Conservation (phyloP, 2,888 invertebrate genomes). For the Cryptocheilus praepositus region DNA sequence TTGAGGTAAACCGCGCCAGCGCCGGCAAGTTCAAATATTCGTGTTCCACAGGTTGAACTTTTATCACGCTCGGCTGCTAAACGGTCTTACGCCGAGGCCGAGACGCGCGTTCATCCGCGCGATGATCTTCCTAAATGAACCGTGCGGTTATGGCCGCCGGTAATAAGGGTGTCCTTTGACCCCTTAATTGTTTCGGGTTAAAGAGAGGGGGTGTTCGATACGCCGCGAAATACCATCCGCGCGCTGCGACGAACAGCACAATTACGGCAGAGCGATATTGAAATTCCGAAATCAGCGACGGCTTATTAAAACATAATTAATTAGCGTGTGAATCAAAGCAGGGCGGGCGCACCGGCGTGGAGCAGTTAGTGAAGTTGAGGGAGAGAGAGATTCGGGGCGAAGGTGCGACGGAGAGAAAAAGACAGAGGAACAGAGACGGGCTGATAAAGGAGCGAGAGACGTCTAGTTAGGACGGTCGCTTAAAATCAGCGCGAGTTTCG, state of each 20-base stretch:
- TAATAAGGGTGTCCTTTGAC: constrained; percentile 3
- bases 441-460: constrained; percentile 20
- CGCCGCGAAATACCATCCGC: too few relatives aligned
- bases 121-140: too few relatives aligned
- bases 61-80: too few relatives aligned
- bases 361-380: constrained; percentile 9
- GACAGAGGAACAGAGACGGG: background rate
- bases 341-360: constrained; percentile 12
- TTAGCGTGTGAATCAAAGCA: constrained; percentile 54
- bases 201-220: background rate
- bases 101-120: too few relatives aligned
- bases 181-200: background rate
- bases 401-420: background rate
- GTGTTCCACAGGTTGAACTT: too few relatives aligned
- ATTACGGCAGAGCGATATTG: constrained; percentile 41
- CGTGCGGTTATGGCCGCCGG: too few relatives aligned
- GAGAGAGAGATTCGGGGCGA: background rate
- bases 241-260: background rate
- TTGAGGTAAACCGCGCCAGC: too few relatives aligned
- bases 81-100: too few relatives aligned
- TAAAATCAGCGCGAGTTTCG: constrained; percentile 47
- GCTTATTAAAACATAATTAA: constrained; percentile 62
- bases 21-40: too few relatives aligned
- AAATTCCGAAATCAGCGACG: constrained; percentile 50
- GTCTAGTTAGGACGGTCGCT: constrained; percentile 46